Percentiles rank a stretch among this genome's conserved stretches.
Conservation (phyloP, 2,888 invertebrate species). For the Orthonevra nobilis region DNA sequence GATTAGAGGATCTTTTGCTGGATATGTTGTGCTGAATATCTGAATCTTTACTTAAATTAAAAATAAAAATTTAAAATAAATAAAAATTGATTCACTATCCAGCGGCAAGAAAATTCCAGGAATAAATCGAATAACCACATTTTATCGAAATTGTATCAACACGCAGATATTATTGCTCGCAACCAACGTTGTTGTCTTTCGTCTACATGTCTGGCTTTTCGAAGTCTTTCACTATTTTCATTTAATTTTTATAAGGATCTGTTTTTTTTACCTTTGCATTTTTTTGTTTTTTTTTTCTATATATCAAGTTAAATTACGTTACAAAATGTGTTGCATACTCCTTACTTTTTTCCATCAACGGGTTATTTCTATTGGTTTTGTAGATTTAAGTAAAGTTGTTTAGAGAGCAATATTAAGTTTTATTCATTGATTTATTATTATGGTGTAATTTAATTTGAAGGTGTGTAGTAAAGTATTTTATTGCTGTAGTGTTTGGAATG, state of each 20-base stretch:
- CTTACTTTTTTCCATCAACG: constrained; percentile 25
- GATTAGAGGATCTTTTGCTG: constrained; percentile 67
- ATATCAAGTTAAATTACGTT: constrained; percentile 35
- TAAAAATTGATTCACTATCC: constrained; percentile 16
- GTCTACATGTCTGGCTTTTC: constrained; percentile 49
- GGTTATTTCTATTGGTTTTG: constrained; percentile 79
- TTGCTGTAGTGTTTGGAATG: constrained; percentile 31
- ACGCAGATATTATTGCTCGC: constrained; percentile 81
- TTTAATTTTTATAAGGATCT: constrained; percentile 58
- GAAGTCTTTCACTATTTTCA: constrained; percentile 66
- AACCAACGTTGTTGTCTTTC: constrained; percentile 74
- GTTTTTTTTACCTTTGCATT: constrained; percentile 36
- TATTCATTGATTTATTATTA: constrained; percentile 25
- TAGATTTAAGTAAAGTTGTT: constrained; percentile 71
- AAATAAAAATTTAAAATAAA: constrained; percentile 11
- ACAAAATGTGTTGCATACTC: constrained; percentile 45
- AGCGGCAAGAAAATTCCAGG: constrained; percentile 70
- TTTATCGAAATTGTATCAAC: constrained; percentile 79
- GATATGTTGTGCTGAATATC: constrained; percentile 51
- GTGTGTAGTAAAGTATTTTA: constrained; percentile 37
- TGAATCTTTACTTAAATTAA: constrained; percentile 30
- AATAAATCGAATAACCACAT: constrained; percentile 79
- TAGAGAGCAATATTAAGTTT: constrained; percentile 49
- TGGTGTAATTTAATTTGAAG: constrained; percentile 30
- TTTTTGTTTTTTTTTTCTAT: not conserved